phyloP scores from a whole-genome alignment of 2,797 vertebrate species.

The Serranus cabrilla region DNA sequence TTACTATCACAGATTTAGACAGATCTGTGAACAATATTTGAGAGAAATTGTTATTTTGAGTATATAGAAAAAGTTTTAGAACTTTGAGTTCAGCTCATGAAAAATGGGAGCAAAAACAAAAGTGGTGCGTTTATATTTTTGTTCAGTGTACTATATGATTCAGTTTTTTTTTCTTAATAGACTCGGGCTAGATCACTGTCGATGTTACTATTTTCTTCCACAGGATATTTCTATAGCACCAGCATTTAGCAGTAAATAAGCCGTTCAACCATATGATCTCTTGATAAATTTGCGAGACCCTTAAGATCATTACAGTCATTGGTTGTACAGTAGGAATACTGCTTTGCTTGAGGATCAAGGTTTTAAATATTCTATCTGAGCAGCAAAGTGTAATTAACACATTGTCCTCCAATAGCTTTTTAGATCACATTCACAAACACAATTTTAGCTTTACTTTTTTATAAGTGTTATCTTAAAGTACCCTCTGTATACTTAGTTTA shows the following conservation, averaged over 20 bases:
- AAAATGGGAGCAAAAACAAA: too few relatives aligned
- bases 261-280: neutral
- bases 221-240: neutral
- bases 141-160: too few relatives aligned
- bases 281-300: neutral
- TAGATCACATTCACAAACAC: neutral
- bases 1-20: too few relatives aligned
- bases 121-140: too few relatives aligned
- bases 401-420: neutral
- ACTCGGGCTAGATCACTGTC: neutral
- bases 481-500: too few relatives aligned
- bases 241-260: neutral
- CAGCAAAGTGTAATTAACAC: neutral
- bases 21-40: too few relatives aligned
- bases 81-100: too few relatives aligned
- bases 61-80: too few relatives aligned
- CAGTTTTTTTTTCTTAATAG: neutral
- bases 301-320: neutral
- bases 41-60: too few relatives aligned
- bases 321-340: neutral
- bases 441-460: neutral
- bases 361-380: neutral
- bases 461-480: too few relatives aligned
- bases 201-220: neutral
- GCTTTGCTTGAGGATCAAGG: conserved; percentile 10